Percentiles rank a stretch among this genome's conserved stretches.
Evolutionary conservation across 2,113 vertebrate species (phyloP).

Genomic region (Benitochromis conjunctus): DNA sequence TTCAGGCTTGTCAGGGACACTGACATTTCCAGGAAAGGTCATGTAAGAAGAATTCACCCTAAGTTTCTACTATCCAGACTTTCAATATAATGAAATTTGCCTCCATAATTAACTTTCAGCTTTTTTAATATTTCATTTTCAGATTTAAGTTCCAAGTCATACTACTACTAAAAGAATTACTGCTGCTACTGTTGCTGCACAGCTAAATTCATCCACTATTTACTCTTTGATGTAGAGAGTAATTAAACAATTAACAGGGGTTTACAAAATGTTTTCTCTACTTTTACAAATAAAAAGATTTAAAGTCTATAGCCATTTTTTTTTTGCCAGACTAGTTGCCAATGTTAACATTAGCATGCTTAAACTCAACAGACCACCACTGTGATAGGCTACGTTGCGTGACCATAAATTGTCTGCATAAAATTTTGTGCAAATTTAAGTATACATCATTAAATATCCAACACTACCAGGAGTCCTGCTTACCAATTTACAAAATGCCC

Average conservation of each 20-base stretch:
- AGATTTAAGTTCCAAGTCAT: neutral
- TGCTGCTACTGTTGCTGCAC: neutral
- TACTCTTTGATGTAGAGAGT: neutral
- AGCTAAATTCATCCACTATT: neutral
- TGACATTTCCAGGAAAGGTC: slow-evolving; percentile 29
- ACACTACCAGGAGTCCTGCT: neutral
- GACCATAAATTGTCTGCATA: neutral
- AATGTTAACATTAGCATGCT: neutral
- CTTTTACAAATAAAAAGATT: neutral
- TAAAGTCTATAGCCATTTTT: neutral
- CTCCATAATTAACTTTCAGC: neutral
- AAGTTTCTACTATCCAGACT: neutral
- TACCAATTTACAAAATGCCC: neutral
- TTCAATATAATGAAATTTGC: neutral
- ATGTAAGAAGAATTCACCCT: neutral
- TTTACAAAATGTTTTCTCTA: neutral
- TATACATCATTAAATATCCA: neutral
- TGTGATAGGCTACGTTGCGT: neutral
- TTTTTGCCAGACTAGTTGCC: neutral
- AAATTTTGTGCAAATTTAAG: neutral
- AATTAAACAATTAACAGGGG: neutral
- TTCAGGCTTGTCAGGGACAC: neutral
- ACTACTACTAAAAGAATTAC: neutral
- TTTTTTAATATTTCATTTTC: neutral
- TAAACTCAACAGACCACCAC: neutral